phyloP scores from a whole-genome alignment of 2,797 vertebrate genomes.

The Sebastes hubbsi region DNA sequence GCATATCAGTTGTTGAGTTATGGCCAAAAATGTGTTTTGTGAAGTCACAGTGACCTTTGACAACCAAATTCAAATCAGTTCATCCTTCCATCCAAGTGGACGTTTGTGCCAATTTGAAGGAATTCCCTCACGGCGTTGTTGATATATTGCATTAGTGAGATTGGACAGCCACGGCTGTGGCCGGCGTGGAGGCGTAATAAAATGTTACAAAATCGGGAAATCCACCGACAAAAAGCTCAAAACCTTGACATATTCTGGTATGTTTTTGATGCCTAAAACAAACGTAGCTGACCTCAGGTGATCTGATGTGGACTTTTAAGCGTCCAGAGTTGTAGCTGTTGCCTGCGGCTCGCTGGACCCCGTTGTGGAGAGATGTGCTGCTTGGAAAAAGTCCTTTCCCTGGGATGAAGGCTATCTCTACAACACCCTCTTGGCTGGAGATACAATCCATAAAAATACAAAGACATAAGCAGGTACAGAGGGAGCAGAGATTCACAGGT shows the following conservation, averaged over 20 bases:
- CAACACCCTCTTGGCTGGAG: slow-evolving; percentile 83
- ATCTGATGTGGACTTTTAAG: slow-evolving; percentile 87
- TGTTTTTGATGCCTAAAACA: background rate
- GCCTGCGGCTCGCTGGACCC: slow-evolving; percentile 76
- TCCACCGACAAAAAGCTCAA: background rate
- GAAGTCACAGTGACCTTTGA: no score
- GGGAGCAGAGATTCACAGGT: background rate
- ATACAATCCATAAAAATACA: background rate
- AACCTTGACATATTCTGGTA: background rate
- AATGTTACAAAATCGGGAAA: background rate
- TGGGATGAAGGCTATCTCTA: slow-evolving; percentile 92
- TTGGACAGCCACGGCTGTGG: background rate
- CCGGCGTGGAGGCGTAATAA: no score
- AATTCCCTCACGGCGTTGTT: background rate
- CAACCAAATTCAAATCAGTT: no score
- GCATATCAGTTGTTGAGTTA: background rate
- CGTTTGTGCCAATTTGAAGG: no score
- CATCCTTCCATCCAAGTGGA: no score
- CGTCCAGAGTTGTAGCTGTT: slow-evolving; percentile 83
- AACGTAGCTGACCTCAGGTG: slow-evolving; percentile 84
- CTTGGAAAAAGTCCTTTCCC: slow-evolving; percentile 84
- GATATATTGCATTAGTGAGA: background rate
- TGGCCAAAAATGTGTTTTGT: no score
- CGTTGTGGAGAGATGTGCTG: slow-evolving; percentile 80
- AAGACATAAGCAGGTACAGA: background rate